phyloP scores from a whole-genome alignment of 2,113 vertebrate species.

The Dipodomys stephensi region DNA sequence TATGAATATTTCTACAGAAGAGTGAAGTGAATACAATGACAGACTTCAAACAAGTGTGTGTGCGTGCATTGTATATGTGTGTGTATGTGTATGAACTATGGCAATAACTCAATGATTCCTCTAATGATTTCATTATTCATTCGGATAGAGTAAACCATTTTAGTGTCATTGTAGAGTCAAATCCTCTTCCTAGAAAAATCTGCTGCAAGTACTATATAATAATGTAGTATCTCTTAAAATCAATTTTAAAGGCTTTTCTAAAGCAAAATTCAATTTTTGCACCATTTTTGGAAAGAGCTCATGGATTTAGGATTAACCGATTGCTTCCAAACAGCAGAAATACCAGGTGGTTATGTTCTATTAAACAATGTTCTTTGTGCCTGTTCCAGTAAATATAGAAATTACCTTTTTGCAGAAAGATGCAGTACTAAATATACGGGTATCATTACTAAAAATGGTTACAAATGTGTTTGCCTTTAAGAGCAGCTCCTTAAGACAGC shows the following conservation, averaged over 20 bases:
- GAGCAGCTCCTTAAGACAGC: not conserved
- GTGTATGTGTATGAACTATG: too few species aligned
- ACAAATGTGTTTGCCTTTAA: not conserved
- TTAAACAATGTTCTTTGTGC: not conserved
- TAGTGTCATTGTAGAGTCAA: constrained; percentile 35
- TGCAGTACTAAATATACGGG: not conserved
- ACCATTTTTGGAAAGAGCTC: not conserved
- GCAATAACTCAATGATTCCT: not conserved
- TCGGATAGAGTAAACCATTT: not conserved
- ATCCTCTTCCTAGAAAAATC: constrained; percentile 54
- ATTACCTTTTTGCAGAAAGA: not conserved
- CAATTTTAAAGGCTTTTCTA: constrained; percentile 26
- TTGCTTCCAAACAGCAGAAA: not conserved
- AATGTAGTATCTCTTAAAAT: not conserved
- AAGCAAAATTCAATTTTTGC: constrained; percentile 6
- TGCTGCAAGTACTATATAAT: not conserved
- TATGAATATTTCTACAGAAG: constrained; percentile 1
- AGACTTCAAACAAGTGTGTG: too few species aligned
- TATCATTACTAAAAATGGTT: not conserved
- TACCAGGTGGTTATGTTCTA: not conserved
- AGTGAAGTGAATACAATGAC: not conserved
- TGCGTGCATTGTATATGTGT: too few species aligned
- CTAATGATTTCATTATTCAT: constrained; percentile 30
- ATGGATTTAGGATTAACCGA: not conserved
- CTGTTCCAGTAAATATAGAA: not conserved